Base-by-base conservation (phyloP, 2,888 invertebrate genomes). In the Callosobruchus maculatus region DNA sequence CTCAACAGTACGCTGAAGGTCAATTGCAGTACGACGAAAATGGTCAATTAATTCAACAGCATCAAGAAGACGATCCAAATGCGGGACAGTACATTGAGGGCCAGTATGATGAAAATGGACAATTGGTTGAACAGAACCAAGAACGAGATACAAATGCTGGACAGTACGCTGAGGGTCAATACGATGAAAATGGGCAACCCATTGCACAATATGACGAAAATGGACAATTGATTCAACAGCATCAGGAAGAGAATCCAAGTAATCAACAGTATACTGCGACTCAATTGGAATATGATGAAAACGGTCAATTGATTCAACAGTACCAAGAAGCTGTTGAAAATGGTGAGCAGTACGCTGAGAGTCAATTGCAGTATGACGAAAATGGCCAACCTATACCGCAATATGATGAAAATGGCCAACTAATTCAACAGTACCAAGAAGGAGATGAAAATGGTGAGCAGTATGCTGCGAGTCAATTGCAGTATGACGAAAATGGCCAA, bases 131-230 rank as follows among this genome's bases (percentile, higher is more conserved):
- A 70, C 66, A 72, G 21, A 68, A 72, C 22, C 30, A 72, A 49
- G 72, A 72, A 74, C 74, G 76, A 1, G 49, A 49, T 7, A 5
- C 49, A 49, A 49, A 49, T 49, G 49, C 13, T 49, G 13, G 13
- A 49, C 49, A 49, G 13, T 49, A 49, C 49, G 49, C 49, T 49
- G 13, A 13, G 13, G 49, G 49, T 13, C 49, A 78, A 71, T 80
- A 80, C 70, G 80, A 82, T 71, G 78, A 80, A 73, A 76, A 77
- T 71, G 81, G 78, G n/a, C 81, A 77, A 68, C 78, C 77, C 7
- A 74, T 82, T 20, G 66, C 22, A 3, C 75, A 75, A 66, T 73
- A 71, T 68, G 68, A 73, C 70, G 72, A 74, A 20, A 75, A 77
- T 73, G 80, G 76, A 7, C 79, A 80, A 75, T 73, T 73, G 26